Evolutionary conservation across 2,888 invertebrate species (phyloP).

Genomic region (Eudemis profundana): DNA sequence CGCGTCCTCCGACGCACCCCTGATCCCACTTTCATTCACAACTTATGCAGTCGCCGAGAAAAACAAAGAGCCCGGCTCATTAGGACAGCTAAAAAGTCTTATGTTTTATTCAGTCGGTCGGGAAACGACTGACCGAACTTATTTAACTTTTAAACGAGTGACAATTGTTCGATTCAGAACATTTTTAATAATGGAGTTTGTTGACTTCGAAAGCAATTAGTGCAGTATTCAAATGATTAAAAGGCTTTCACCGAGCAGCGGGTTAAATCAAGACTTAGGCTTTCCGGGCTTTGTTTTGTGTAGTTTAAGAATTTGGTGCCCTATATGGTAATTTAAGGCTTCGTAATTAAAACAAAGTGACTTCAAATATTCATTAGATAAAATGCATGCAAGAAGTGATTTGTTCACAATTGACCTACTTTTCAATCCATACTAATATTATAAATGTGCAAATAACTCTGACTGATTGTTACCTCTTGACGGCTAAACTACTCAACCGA

Average conservation of each 20-base stretch:
- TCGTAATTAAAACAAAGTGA: too few species aligned
- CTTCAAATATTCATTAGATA: too few species aligned
- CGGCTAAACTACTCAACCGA: too few species aligned
- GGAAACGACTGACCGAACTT: conserved; percentile 74
- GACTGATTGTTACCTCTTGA: too few species aligned
- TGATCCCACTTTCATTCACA: conserved; percentile 76
- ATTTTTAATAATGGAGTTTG: conserved; percentile 63
- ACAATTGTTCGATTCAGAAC: conserved; percentile 73
- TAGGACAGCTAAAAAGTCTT: conserved; percentile 75
- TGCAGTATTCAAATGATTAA: conserved; percentile 56
- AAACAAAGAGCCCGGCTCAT: conserved; percentile 77
- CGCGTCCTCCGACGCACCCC: conserved; percentile 44
- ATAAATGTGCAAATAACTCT: too few species aligned
- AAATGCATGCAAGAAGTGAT: too few species aligned
- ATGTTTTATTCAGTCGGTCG: conserved; percentile 80
- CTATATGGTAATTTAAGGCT: too few species aligned
- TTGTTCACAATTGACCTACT: too few species aligned
- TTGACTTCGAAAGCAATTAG: conserved; percentile 64
- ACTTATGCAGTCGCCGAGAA: conserved; percentile 79
- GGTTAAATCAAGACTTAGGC: conserved; percentile 14
- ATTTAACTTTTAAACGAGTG: conserved; percentile 81
- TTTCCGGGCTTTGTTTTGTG: conserved; percentile 3
- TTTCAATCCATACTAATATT: too few species aligned
- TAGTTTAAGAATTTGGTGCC: conserved; percentile 16
- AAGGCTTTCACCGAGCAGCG: conserved; percentile 47